Base-by-base conservation (phyloP, 64 coral and sea anemone species). In the Montipora capricornis region DNA sequence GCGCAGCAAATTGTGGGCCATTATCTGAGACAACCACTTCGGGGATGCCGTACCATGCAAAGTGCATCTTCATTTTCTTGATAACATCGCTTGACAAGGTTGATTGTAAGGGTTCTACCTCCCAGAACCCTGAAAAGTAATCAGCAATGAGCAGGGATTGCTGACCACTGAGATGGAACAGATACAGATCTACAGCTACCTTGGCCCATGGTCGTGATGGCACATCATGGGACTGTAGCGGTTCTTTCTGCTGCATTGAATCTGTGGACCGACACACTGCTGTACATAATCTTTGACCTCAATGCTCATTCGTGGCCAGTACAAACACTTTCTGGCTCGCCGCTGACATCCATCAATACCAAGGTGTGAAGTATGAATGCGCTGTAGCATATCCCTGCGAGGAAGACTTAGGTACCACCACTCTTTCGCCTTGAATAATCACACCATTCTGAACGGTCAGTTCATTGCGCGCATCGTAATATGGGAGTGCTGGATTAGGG, bases 281-380 rank as follows among this genome's bases (percentile, higher is more conserved):
- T 52, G 45, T 70, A 87, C 22, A 5, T 66, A 48, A 46, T 87
- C 84, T 29, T 87, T 87, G 55, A 87, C 66, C 64, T 87, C 61
- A 29, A 17, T 68, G 37, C 77, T 79, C n/a, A 79, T 79, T 11
- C 77, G 0, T 49, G 77, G 22, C 77, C 77, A 79, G 16, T 70
- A 87, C 2, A 87, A 47, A 29, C 45, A n/a, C 13, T 87, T 61
- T 74, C 84, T 87, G 19, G 88, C 74, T 17, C 52, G 4, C 13
- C 20, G 53, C 47, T 61, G 75, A 37, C 88, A 90, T 7, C 58
- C 82, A 0, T 84, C 29, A 5, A 67, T 47, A 9, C 82, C 82
- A 47, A 90, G 69, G 80, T 92, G 89, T 12, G 49, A 71, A 7
- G 61, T 48, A 83, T 92, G 89, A 55, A 95, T 87, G 11, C 48